Percentiles rank a stretch among this genome's conserved stretches.
These are phyloP conservation scores for Cyaniris semiargus DNA, from an alignment of 2,888 invertebrate species.

Conservation along the genomic window DNA sequence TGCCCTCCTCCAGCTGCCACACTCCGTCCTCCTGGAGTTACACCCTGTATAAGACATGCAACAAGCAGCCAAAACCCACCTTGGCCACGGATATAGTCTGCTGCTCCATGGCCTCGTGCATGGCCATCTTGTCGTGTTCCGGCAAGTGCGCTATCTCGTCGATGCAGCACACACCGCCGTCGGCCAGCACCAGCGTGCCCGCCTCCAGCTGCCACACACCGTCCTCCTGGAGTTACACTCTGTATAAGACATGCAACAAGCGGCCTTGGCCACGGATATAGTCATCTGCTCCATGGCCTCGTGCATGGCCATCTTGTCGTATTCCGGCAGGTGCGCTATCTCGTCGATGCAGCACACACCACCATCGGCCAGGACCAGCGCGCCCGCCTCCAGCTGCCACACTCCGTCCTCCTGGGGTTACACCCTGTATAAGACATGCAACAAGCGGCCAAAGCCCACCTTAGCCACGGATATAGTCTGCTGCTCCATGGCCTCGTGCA, in stretches of 20 bases:
- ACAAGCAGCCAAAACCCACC: constrained; percentile 70
- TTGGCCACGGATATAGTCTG: constrained; percentile 96
- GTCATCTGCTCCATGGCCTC: constrained; percentile 98
- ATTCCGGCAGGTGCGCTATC: constrained; percentile 90
- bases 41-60: not conserved
- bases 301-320: constrained; percentile 91
- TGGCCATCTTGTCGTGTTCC: constrained; percentile 89
- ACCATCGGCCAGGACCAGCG: constrained; percentile 92
- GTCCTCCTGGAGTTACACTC: not conserved
- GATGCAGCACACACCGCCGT: constrained; percentile 94
- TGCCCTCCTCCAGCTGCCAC: constrained; percentile 95
- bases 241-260: not conserved
- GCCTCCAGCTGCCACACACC: constrained; percentile 93
- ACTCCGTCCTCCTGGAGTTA: constrained; percentile 87
- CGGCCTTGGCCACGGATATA: constrained; percentile 90
- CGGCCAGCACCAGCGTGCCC: constrained; percentile 92
- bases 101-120: constrained; percentile 97
- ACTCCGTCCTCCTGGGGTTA: constrained; percentile 56
- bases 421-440: too few relatives aligned
- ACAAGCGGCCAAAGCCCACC: constrained; percentile 66
- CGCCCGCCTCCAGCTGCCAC: constrained; percentile 95
- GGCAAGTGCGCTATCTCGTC: constrained; percentile 94
- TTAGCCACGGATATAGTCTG: constrained; percentile 96
- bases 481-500: constrained; percentile 97
- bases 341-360: constrained; percentile 96